phyloP scores from a whole-genome alignment of 1,140 invertebrate genomes.

The Pectinophora gossypiella region DNA sequence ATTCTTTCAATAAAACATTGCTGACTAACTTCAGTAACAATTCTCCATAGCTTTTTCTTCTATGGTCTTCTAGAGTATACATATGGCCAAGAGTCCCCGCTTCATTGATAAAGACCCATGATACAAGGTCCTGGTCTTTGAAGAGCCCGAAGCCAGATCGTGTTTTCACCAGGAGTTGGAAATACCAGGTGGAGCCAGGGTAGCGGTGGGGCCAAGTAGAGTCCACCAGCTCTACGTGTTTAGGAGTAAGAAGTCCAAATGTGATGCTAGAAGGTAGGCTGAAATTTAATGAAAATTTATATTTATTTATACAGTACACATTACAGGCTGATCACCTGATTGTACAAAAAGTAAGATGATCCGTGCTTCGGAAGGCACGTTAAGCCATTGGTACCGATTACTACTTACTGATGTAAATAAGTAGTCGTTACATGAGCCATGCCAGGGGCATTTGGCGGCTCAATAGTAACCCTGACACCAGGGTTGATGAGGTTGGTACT shows the following conservation, averaged over 20 bases:
- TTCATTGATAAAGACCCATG: constrained; percentile 37
- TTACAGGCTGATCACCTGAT: too few relatives aligned
- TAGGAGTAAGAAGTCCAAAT: constrained; percentile 21
- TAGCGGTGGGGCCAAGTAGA: constrained; percentile 31
- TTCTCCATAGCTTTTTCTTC: constrained; percentile 34
- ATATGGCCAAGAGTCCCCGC: constrained; percentile 33
- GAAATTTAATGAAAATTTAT: constrained; percentile 13
- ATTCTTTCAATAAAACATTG: constrained; percentile 24
- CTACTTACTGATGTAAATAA: too few relatives aligned
- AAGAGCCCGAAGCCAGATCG: constrained; percentile 38
- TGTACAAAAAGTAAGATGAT: too few relatives aligned
- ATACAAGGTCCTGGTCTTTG: constrained; percentile 21
- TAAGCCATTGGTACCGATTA: too few relatives aligned
- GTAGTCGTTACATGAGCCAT: too few relatives aligned
- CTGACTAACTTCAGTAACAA: constrained; percentile 32
- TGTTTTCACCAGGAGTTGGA: constrained; percentile 26
- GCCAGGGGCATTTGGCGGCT: too few relatives aligned
- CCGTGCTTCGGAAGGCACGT: too few relatives aligned
- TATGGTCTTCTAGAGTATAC: constrained; percentile 34
- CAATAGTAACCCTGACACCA: too few relatives aligned
- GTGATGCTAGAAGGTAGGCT: constrained; percentile 28
- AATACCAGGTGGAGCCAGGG: constrained; percentile 28
- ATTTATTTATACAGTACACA: too few relatives aligned
- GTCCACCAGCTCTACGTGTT: constrained; percentile 24
- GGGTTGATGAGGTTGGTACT: too few relatives aligned